Conservation (phyloP, 2,797 vertebrate genomes). For the Intellagama lesueurii region DNA sequence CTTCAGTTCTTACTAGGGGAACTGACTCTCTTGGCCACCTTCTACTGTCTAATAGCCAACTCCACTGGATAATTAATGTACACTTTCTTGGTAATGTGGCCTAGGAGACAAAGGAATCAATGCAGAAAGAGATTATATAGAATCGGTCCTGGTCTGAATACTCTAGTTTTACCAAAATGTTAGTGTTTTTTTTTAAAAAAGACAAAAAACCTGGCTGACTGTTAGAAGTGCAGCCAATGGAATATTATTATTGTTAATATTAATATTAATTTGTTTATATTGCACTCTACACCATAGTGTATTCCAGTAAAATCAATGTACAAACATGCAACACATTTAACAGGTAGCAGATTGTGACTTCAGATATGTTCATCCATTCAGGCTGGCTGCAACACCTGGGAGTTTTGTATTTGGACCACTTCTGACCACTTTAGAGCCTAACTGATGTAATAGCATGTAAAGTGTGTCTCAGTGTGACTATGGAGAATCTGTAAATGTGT, state of each 20-base stretch:
- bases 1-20: neutral
- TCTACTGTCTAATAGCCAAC: conserved; percentile 1
- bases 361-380: neutral
- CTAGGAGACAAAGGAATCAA: neutral
- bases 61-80: neutral
- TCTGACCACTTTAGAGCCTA: neutral
- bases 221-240: neutral
- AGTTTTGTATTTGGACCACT: no score
- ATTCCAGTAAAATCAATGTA: no score
- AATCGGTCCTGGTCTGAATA: neutral
- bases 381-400: no score
- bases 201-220: neutral
- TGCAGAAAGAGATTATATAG: neutral
- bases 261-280: no score
- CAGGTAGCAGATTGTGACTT: neutral
- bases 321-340: no score
- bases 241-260: neutral
- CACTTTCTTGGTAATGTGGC: neutral
- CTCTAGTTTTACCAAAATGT: neutral
- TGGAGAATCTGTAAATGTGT: no score
- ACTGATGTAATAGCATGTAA: neutral
- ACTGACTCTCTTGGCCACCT: neutral
- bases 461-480: neutral
- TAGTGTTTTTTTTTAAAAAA: neutral
- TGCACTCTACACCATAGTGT: no score